phyloP scores from a whole-genome alignment of 2,113 vertebrate species.

The Pristiophorus japonicus region DNA sequence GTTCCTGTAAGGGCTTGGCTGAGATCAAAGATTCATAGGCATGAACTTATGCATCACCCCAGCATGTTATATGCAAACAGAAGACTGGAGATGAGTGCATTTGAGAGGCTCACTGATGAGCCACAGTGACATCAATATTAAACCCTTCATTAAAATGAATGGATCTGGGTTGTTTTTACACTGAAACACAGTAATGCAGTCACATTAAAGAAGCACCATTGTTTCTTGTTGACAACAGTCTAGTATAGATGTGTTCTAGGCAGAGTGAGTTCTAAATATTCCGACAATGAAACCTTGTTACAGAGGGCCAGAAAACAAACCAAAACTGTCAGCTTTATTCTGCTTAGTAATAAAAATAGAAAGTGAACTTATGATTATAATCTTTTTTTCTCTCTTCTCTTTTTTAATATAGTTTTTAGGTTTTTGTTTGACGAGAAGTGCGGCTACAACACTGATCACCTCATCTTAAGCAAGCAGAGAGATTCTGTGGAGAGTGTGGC shows the following conservation, averaged over 20 bases:
- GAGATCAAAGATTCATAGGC: neutral
- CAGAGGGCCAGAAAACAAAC: neutral
- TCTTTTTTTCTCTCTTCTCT: neutral
- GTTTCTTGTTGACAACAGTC: neutral
- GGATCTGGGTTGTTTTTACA: neutral
- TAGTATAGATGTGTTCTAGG: neutral
- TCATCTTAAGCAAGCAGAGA: constrained; percentile 68
- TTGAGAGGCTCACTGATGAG: no score
- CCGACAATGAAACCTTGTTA: neutral
- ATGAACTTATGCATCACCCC: neutral
- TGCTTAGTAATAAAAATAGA: neutral
- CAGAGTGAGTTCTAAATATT: neutral
- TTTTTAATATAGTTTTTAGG: constrained; percentile 65
- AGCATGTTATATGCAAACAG: no score
- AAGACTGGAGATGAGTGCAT: no score
- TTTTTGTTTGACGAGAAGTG: constrained; percentile 94
- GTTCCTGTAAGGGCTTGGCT: neutral
- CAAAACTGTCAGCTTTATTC: neutral
- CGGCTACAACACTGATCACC: constrained; percentile 79
- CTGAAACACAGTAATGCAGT: neutral
- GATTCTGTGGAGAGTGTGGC: constrained; percentile 82
- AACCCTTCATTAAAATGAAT: neutral
- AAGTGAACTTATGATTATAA: neutral
- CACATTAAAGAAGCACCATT: no score
- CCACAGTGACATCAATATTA: no score